Evolutionary conservation across 2,113 vertebrate genomes (phyloP).

Genomic region (Chloebia gouldiae): DNA sequence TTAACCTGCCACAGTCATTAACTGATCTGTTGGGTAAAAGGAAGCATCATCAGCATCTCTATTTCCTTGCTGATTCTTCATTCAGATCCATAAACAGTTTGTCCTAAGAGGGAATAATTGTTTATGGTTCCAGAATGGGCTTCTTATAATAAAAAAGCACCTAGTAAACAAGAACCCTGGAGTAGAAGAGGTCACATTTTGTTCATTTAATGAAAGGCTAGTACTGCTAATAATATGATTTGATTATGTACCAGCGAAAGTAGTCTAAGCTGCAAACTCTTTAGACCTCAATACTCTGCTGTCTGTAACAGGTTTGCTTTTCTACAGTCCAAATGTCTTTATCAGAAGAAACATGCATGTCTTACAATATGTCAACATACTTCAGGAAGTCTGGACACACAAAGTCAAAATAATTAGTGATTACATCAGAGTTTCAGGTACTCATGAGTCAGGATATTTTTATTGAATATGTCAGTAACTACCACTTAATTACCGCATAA

Average conservation of each 20-base stretch:
- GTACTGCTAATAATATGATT: not conserved
- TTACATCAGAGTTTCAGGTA: not conserved
- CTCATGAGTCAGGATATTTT: not conserved
- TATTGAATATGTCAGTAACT: not conserved
- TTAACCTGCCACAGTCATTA: not conserved
- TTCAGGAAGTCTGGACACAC: not conserved
- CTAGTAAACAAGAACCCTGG: not conserved
- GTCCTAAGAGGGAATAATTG: not conserved
- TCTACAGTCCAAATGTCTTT: not conserved
- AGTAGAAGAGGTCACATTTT: not conserved
- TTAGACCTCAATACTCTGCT: not conserved
- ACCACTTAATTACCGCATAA: not conserved
- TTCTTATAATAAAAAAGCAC: not conserved
- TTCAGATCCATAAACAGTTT: not conserved
- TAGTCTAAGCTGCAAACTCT: not conserved
- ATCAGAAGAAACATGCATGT: not conserved
- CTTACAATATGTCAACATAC: not conserved
- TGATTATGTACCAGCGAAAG: constrained; percentile 13
- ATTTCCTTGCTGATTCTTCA: not conserved
- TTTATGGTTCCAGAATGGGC: not conserved
- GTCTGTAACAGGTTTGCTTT: not conserved
- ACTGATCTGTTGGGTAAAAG: not conserved
- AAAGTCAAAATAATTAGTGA: not conserved
- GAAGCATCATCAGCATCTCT: not conserved
- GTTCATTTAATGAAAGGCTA: not conserved